Percentiles rank a stretch among this genome's conserved stretches.
phyloP scores from a whole-genome alignment of 2,113 vertebrate species.

The Melanerpes formicivorus region DNA sequence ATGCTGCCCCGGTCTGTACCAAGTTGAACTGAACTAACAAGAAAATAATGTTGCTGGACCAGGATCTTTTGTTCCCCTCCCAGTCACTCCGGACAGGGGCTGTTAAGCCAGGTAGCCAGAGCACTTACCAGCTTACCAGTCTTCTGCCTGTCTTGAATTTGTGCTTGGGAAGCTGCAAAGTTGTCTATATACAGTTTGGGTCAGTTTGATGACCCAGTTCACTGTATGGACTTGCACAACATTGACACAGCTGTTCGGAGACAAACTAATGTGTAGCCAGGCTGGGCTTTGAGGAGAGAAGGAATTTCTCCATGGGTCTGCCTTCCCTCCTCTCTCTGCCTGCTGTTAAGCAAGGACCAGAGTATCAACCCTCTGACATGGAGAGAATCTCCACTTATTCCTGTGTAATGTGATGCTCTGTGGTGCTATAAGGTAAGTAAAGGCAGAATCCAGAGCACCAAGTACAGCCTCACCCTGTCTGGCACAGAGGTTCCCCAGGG shows the following conservation, averaged over 20 bases:
- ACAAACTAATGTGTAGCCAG: not conserved
- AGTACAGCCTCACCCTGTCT: not conserved
- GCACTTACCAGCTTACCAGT: not conserved
- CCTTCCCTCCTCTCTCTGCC: not conserved
- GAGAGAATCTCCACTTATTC: not conserved
- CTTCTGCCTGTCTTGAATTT: not conserved
- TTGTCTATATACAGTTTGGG: not conserved
- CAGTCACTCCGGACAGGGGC: not conserved
- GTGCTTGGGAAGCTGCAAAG: not conserved
- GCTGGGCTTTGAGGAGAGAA: not conserved
- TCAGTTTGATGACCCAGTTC: not conserved
- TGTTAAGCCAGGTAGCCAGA: not conserved
- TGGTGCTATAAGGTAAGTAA: not conserved
- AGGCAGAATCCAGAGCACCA: not conserved
- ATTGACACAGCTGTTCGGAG: not conserved
- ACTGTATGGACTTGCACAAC: not conserved
- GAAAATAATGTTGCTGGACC: not conserved
- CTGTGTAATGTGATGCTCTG: not conserved
- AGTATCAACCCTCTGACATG: not conserved
- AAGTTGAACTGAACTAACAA: not conserved
- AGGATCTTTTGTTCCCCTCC: not conserved
- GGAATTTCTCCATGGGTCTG: not conserved
- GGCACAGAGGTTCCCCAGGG: not conserved
- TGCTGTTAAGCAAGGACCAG: not conserved
- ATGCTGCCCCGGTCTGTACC: not conserved